These are phyloP conservation scores for Dromococcyx pavoninus DNA, from an alignment of 2,797 vertebrate species.

Conservation along the genomic window DNA sequence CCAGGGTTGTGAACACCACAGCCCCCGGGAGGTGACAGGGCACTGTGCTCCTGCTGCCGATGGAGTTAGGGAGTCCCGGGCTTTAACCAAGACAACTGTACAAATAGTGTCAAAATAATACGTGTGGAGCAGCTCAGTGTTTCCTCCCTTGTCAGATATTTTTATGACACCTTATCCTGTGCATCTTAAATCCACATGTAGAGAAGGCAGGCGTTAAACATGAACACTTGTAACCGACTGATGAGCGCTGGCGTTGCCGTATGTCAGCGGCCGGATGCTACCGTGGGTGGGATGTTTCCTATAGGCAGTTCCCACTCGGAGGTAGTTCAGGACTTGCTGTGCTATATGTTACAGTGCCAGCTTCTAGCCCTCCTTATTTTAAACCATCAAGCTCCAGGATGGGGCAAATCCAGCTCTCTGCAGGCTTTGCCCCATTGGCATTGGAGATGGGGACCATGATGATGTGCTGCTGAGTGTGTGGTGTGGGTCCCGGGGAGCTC, in stretches of 20 bases:
- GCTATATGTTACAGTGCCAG: background rate
- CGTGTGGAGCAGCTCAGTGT: background rate
- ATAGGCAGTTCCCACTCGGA: background rate
- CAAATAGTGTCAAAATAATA: background rate
- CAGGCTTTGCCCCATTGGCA: background rate
- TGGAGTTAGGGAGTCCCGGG: background rate
- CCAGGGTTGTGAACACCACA: accelerated
- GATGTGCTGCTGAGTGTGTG: background rate
- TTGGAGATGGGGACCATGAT: background rate
- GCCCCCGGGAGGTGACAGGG: background rate
- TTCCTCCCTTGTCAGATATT: background rate
- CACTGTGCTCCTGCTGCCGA: background rate
- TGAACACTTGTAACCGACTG: accelerated
- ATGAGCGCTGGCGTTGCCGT: accelerated
- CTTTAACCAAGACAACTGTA: background rate
- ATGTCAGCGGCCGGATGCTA: background rate
- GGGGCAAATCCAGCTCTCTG: accelerated
- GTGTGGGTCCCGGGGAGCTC: background rate
- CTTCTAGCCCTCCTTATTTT: background rate
- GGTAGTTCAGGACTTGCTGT: accelerated
- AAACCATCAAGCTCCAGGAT: accelerated
- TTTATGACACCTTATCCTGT: background rate
- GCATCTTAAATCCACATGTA: background rate
- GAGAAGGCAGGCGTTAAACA: background rate
- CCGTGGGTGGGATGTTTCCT: accelerated